Conservation (phyloP, 2,797 vertebrate species). For the Peromyscus nudipes region DNA sequence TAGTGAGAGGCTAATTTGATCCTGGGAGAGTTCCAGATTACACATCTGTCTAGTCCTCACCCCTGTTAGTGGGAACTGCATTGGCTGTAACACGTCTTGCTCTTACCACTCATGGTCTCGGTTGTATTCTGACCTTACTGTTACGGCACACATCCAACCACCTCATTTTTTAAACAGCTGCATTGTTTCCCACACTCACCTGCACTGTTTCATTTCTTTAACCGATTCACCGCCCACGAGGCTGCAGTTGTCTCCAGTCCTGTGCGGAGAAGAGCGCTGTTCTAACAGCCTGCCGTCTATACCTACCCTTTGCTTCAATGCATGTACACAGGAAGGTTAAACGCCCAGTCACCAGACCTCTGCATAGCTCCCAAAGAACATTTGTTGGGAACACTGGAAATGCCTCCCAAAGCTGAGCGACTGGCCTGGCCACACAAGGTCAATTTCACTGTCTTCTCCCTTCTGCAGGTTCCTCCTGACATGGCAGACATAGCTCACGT, state of each 20-base stretch:
- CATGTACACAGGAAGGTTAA: background rate
- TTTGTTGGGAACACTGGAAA: background rate
- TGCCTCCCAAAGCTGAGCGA: background rate
- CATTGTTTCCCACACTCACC: background rate
- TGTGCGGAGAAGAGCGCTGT: background rate
- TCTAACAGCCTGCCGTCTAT: fast-evolving
- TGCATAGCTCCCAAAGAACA: background rate
- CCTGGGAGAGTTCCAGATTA: background rate
- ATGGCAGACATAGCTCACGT: background rate
- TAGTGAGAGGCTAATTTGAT: background rate
- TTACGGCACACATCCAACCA: fast-evolving
- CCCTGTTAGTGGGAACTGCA: fast-evolving
- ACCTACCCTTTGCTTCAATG: background rate
- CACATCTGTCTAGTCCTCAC: background rate
- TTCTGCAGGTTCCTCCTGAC: background rate
- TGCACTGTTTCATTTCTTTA: background rate
- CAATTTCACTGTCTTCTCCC: background rate
- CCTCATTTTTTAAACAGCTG: background rate
- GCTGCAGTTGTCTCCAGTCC: background rate
- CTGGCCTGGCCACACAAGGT: fast-evolving
- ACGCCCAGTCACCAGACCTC: background rate
- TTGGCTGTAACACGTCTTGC: fast-evolving
- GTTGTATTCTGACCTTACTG: background rate
- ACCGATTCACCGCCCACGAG: background rate
- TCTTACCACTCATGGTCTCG: background rate